Base-by-base conservation (phyloP, 2,888 invertebrate genomes). In the Campoletis raptor region DNA sequence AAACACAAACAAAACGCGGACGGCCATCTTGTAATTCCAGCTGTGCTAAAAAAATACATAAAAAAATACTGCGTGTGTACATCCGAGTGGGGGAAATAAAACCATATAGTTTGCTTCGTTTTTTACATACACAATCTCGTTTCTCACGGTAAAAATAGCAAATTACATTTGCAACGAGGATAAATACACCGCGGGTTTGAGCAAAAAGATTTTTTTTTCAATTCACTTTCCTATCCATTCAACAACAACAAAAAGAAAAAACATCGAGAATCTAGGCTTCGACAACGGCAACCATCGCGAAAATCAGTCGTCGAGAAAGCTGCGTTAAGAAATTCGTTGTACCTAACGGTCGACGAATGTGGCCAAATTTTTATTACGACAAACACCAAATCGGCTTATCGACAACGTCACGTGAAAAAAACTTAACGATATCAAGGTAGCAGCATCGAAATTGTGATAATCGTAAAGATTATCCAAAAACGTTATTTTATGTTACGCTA, bases 21-120 rank as follows among this genome's bases (percentile, higher is more conserved):
- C 88, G 89, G 92, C 92, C 92, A 92, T 92, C 88, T 92, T 92
- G 90, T 90, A 87, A 89, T 86, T 89, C 90, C 91, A 92, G 91
- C 90, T 92, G 89, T 87, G 86, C 81, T 81, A 77, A 81, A 83
- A 73, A 77, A 66, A 73, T 77, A 79, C 54, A 45, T 40, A 54
- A 36, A 61, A 74, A 74, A 77, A 36, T 57, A 79, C 69, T 76
- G 69, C 67, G 76, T 54, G 76, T 74, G 40, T 42, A 67, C 24
- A 21, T 72, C 9, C 61, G 64, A 61, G 80, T 54, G 48, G 37
- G 57, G 18, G 24, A 72, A 81, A 37, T 37, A 81, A 36, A 70
- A 45, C 57, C 69, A 80, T 72, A 48, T 48, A 36, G 37, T 36
- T 66, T 66, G 40, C 54, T 79, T 77, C 21, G 64, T 76, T 67